Conservation (phyloP, 2,113 vertebrate genomes). For the Siniperca knerii region DNA sequence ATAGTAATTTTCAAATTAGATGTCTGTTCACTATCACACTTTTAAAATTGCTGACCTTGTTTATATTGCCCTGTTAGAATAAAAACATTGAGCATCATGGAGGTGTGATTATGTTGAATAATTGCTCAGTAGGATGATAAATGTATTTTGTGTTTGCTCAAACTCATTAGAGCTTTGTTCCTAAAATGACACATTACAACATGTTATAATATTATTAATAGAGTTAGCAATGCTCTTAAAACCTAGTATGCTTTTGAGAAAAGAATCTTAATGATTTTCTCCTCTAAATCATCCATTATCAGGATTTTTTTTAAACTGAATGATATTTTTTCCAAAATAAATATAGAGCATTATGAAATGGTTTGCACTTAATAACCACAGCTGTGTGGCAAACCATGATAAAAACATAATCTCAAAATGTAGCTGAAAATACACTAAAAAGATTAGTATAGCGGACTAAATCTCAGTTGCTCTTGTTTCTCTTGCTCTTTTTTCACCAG, state of each 20-base stretch:
- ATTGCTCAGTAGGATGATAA: background rate
- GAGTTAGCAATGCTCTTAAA: background rate
- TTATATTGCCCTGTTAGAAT: background rate
- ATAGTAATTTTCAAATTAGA: background rate
- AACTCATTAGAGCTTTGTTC: background rate
- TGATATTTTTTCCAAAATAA: background rate
- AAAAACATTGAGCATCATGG: background rate
- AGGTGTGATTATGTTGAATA: background rate
- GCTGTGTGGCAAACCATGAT: background rate
- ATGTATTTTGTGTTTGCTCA: background rate
- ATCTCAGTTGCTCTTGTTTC: background rate
- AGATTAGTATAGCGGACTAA: background rate
- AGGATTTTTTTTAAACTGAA: background rate
- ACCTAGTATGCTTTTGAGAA: background rate
- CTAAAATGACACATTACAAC: background rate
- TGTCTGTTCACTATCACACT: background rate
- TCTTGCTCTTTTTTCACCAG: background rate
- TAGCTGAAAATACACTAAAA: constrained; percentile 2
- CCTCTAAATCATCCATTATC: background rate
- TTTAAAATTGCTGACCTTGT: background rate
- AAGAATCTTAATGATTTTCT: background rate
- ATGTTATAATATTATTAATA: background rate
- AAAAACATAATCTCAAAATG: background rate
- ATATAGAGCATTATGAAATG: background rate
- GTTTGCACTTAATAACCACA: background rate